These are phyloP conservation scores for Hymenopus coronatus DNA, from an alignment of 2,888 invertebrate genomes.

Conservation along the genomic window DNA sequence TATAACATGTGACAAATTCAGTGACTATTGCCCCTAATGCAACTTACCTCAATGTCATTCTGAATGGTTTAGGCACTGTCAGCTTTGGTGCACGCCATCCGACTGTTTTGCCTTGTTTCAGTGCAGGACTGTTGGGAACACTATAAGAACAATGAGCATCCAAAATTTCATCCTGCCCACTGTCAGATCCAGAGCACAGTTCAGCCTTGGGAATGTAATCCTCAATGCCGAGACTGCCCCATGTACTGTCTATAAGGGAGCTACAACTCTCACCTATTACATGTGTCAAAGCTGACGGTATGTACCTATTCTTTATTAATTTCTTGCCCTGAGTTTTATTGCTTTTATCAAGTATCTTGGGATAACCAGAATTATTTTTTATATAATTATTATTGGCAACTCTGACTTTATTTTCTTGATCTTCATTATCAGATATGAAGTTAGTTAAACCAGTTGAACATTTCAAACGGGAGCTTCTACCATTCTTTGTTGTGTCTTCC, in stretches of 20 bases:
- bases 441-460: neutral
- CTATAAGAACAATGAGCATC: slow-evolving; percentile 48
- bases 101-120: slow-evolving; percentile 29
- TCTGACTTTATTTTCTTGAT: neutral
- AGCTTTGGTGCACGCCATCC: slow-evolving; percentile 42
- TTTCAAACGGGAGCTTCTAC: neutral
- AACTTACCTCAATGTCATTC: slow-evolving; percentile 64
- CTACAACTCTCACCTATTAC: slow-evolving; percentile 17
- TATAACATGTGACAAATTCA: too few species aligned
- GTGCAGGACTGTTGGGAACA: slow-evolving; percentile 52
- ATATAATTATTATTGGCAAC: neutral
- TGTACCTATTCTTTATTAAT: slow-evolving; percentile 1
- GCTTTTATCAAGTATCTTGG: slow-evolving; percentile 2
- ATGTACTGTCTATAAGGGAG: slow-evolving; percentile 24
- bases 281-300: slow-evolving; percentile 7
- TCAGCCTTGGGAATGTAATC: slow-evolving; percentile 16
- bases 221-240: slow-evolving; percentile 30
- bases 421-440: neutral
- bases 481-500: neutral
- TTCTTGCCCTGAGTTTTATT: neutral
- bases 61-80: slow-evolving; percentile 66
- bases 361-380: neutral
- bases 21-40: too few species aligned
- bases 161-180: slow-evolving; percentile 21
- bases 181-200: slow-evolving; percentile 31